Percentiles rank a stretch among this genome's conserved stretches.
These are phyloP conservation scores for Torymus texanus DNA, from an alignment of 2,888 invertebrate genomes.

Conservation along the genomic window DNA sequence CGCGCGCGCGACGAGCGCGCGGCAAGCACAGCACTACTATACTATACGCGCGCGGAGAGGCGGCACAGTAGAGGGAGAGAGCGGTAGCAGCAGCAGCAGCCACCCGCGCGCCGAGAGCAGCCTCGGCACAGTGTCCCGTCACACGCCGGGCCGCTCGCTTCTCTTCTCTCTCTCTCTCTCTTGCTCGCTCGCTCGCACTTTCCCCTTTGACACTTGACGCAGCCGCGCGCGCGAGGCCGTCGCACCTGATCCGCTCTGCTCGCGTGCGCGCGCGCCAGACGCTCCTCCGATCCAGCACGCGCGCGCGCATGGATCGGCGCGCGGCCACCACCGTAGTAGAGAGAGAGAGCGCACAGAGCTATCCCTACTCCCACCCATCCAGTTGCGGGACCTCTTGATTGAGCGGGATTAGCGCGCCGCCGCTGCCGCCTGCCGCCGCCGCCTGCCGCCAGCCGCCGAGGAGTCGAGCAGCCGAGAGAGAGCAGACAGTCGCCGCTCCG, in stretches of 20 bases:
- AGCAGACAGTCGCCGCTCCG: conserved; percentile 39
- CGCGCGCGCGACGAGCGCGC: not conserved
- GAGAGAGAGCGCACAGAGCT: not conserved
- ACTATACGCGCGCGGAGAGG: too few species aligned
- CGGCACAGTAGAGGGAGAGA: conserved; percentile 53
- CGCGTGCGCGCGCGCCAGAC: not conserved
- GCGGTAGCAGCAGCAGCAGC: conserved; percentile 54
- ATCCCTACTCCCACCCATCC: conserved; percentile 35
- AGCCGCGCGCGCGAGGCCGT: conserved; percentile 44
- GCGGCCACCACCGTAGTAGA: not conserved
- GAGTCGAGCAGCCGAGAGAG: not conserved
- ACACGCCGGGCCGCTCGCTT: conserved; percentile 74
- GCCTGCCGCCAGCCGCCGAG: not conserved
- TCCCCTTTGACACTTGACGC: conserved; percentile 52
- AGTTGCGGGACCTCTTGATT: conserved; percentile 51
- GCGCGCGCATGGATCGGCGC: not conserved
- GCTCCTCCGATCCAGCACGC: not conserved
- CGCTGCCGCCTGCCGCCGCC: not conserved
- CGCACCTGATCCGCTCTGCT: not conserved
- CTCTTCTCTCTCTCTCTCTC: conserved; percentile 65
- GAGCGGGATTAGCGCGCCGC: conserved; percentile 51
- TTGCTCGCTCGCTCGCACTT: conserved; percentile 47
- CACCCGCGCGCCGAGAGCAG: conserved; percentile 60
- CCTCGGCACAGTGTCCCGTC: conserved; percentile 73
- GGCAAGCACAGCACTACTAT: not conserved